phyloP scores from a whole-genome alignment of 2,888 invertebrate species.

The Oxyteleia sp. region DNA sequence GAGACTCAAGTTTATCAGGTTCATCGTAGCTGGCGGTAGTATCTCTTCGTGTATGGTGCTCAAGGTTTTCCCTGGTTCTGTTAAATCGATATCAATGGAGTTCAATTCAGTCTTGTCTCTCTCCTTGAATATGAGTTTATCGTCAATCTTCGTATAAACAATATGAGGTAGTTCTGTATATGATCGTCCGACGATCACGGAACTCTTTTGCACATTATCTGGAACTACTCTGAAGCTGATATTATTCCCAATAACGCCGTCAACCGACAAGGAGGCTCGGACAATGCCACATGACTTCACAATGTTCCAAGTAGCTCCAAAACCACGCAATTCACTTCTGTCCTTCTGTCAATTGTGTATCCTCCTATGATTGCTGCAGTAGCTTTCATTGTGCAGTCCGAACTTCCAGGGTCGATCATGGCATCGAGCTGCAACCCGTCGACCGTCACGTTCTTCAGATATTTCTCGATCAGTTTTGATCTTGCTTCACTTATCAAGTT shows the following conservation, averaged over 20 bases:
- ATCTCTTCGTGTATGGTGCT: neutral
- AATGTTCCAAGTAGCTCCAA: slow-evolving; percentile 25
- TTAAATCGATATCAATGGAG: slow-evolving; percentile 1
- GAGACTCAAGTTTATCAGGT: neutral
- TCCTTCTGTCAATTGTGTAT: neutral
- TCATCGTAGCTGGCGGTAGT: slow-evolving; percentile 10
- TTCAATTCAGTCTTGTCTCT: slow-evolving; percentile 3
- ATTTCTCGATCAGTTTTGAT: neutral
- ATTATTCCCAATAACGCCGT: slow-evolving; percentile 58
- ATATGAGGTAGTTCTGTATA: slow-evolving; percentile 45
- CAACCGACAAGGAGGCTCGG: slow-evolving; percentile 46
- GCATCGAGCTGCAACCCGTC: neutral
- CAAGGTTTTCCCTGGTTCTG: neutral
- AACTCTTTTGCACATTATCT: slow-evolving; percentile 20
- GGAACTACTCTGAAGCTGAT: slow-evolving; percentile 49
- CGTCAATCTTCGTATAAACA: slow-evolving; percentile 28
- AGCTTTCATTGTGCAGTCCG: slow-evolving; percentile 71
- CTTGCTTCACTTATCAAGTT: neutral
- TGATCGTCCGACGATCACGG: slow-evolving; percentile 27
- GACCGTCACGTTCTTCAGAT: slow-evolving; percentile 3
- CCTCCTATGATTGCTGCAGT: slow-evolving; percentile 36
- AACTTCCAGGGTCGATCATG: slow-evolving; percentile 71
- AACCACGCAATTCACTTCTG: slow-evolving; percentile 50
- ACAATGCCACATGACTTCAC: slow-evolving; percentile 52
- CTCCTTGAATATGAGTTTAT: slow-evolving; percentile 17